Evolutionary conservation across 64 coral and sea anemone genomes (phyloP), one percentile per base, ranked within the genome.

Genomic region (Montipora foliosa): DNA sequence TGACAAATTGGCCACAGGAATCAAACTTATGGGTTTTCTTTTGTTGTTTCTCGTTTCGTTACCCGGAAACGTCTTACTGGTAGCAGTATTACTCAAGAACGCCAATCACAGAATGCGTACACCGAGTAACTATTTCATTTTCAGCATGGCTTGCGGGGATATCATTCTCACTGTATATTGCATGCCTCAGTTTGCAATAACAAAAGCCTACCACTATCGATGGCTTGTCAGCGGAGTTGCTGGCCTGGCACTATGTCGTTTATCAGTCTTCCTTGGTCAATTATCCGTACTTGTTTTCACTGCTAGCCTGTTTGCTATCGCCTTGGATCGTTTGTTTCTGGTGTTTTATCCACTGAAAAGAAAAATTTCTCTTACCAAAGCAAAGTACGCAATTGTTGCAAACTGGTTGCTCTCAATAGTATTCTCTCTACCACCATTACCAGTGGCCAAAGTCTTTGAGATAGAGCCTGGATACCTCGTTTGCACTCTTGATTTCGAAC

Each of bases 81-180:
- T 93, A n/a, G 81, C 75, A 3, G 51, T 93, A 15, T 49, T 93
- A 3, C 67, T 78, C 83, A 93, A 93, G 59, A 93, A 93, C 75
- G 83, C 91, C 3, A 93, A 93, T 25, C 64, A 68, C 9, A 79
- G 90, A 37, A 92, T 92, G 90, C 79, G 90, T 11, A 92, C 79
- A 55, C 47, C 90, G 5, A 92, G 90, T 53, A 92, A 92, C 76
- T 71, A 74, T 24, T 92, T 92, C 24, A 92, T 92, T 48, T 21
- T 84, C 4, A 92, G 84, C 79, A 92, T 92, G 90, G 90, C 79
- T 4, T 46, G 24, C 17, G 80, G 79, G 4, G 77, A 92, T 49
- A 49, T 92, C 2, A 37, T 84, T 5, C 46, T 92, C 3, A 62
- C 48, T 16, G 15, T 75, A 9, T 92, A 69, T 22, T 47, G 17